Evolutionary conservation across 53 echinoderm and acorn worm genomes (phyloP).

Genomic region (Astropecten irregularis): DNA sequence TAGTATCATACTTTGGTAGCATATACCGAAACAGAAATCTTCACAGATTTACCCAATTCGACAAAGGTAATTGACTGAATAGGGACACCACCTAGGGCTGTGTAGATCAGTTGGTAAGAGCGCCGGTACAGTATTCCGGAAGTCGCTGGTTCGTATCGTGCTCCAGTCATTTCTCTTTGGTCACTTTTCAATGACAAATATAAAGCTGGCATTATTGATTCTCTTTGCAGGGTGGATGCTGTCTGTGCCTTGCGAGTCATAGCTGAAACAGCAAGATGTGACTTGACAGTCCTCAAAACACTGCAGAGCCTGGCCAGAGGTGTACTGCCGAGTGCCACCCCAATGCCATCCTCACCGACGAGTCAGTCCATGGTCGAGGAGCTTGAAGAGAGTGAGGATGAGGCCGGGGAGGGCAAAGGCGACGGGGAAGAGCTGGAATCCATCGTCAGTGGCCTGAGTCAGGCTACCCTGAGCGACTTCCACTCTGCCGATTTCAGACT

Average conservation of each 20-base stretch:
- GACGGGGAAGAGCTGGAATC: constrained; percentile 71
- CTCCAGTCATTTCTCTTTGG: too few species aligned
- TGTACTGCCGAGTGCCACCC: constrained; percentile 59
- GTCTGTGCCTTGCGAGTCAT: constrained; percentile 84
- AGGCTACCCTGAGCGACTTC: constrained; percentile 59
- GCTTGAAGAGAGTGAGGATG: constrained; percentile 11
- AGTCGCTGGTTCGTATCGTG: too few species aligned
- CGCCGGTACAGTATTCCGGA: too few species aligned
- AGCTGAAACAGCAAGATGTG: constrained; percentile 82
- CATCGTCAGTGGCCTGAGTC: constrained; percentile 55
- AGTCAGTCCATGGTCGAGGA: not conserved
- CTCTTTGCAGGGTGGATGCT: constrained; percentile 86
- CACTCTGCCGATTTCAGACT: constrained; percentile 71
- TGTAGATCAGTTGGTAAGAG: too few species aligned
- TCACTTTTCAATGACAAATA: too few species aligned
- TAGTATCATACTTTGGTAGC: too few species aligned
- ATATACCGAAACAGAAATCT: too few species aligned
- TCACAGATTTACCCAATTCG: too few species aligned
- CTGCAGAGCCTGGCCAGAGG: constrained; percentile 96
- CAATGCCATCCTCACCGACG: constrained; percentile 1
- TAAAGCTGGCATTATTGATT: too few species aligned
- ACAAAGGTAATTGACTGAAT: too few species aligned
- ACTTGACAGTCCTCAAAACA: constrained; percentile 77
- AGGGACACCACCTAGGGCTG: too few species aligned
- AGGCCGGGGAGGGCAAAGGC: not conserved